Evolutionary conservation across 2,113 vertebrate genomes (phyloP).

Genomic region (Noctilio leporinus): DNA sequence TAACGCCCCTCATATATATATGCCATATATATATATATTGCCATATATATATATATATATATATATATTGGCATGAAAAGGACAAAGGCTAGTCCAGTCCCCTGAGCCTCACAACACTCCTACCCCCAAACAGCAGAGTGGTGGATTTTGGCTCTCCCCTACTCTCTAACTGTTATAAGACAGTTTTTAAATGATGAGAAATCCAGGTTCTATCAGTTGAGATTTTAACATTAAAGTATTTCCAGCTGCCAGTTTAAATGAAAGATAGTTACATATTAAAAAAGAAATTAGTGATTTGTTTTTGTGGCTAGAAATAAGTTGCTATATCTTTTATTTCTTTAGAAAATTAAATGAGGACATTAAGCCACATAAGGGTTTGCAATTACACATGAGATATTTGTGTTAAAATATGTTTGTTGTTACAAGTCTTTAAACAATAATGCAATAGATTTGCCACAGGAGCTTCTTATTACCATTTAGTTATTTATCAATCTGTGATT

Average conservation of each 20-base stretch:
- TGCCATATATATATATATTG: too few species aligned
- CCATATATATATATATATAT: too few species aligned
- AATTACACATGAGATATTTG: background rate
- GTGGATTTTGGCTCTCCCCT: too few species aligned
- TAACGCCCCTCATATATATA: too few species aligned
- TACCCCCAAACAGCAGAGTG: too few species aligned
- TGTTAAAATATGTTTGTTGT: background rate
- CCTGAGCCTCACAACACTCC: too few species aligned
- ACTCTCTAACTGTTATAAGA: too few species aligned
- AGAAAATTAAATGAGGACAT: background rate
- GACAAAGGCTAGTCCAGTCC: too few species aligned
- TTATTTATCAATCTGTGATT: background rate
- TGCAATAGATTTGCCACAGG: background rate
- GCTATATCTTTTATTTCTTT: background rate
- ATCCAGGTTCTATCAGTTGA: background rate
- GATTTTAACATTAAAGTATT: background rate
- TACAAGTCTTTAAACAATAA: background rate
- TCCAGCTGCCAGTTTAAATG: background rate
- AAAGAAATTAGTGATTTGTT: background rate
- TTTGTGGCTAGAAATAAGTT: background rate
- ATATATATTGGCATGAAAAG: too few species aligned
- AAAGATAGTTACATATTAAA: background rate
- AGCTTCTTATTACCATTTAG: background rate
- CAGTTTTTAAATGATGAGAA: conserved; percentile 3
- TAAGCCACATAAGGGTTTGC: background rate